Conservation (phyloP, 2,113 vertebrate genomes). For the Labrus mixtus region DNA sequence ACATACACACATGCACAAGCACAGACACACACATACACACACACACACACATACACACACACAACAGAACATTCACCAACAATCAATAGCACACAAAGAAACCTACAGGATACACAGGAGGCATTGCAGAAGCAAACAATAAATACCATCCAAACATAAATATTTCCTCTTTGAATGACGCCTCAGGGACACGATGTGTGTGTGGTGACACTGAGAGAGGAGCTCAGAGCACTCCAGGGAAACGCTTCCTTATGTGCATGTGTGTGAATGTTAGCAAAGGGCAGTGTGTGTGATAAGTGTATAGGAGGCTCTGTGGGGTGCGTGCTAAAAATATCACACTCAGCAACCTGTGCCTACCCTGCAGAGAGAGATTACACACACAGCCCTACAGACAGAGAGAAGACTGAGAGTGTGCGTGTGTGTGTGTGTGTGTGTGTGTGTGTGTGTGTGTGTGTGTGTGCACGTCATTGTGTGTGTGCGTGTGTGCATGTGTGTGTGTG, state of each 20-base stretch:
- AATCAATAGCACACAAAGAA: slow-evolving; percentile 70
- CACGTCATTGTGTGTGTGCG: no score
- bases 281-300: slow-evolving; percentile 62
- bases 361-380: slow-evolving; percentile 73
- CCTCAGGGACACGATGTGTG: slow-evolving; percentile 51
- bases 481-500: no score
- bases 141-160: slow-evolving; percentile 70
- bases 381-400: slow-evolving; percentile 39
- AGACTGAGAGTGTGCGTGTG: background rate
- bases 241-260: slow-evolving; percentile 27
- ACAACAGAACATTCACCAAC: slow-evolving; percentile 41
- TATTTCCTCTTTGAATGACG: slow-evolving; percentile 49
- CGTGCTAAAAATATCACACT: slow-evolving; percentile 79
- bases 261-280: slow-evolving; percentile 41
- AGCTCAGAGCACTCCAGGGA: slow-evolving; percentile 39
- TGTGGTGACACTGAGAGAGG: slow-evolving; percentile 47
- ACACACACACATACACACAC: slow-evolving; percentile 41
- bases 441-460: background rate
- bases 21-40: slow-evolving; percentile 41
- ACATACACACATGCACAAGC: slow-evolving; percentile 45
- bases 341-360: slow-evolving; percentile 75
- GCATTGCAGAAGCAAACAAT: slow-evolving; percentile 60
- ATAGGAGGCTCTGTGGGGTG: slow-evolving; percentile 73
- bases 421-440: background rate
- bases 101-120: slow-evolving; percentile 61